Evolutionary conservation across 1,140 invertebrate species (phyloP).

Genomic region (Portunus trituberculatus): DNA sequence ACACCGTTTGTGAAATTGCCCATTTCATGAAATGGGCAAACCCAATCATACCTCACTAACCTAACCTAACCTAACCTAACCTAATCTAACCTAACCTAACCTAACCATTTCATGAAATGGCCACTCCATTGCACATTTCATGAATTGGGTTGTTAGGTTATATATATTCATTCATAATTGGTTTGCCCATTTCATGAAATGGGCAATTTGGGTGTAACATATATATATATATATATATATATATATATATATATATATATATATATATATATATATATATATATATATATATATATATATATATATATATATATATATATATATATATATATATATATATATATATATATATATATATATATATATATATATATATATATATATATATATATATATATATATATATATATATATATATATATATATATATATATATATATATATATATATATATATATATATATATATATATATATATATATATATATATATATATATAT

Average conservation of each 20-base stretch:
- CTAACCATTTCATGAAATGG: too few species aligned
- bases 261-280: conserved; percentile 52
- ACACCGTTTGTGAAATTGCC: too few species aligned
- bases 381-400: conserved; percentile 62
- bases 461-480: neutral
- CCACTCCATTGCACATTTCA: too few species aligned
- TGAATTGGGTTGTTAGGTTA: too few species aligned
- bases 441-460: neutral
- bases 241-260: conserved; percentile 58
- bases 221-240: neutral
- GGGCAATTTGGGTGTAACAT: too few species aligned
- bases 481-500: conserved; percentile 34
- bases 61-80: too few species aligned
- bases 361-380: conserved; percentile 60
- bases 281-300: conserved; percentile 56
- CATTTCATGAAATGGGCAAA: too few species aligned
- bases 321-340: conserved; percentile 59
- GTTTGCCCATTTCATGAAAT: too few species aligned
- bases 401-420: conserved; percentile 59
- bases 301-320: conserved; percentile 60
- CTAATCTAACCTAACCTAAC: too few species aligned
- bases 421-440: conserved; percentile 25
- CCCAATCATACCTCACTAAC: too few species aligned
- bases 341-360: conserved; percentile 62
- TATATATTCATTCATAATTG: too few species aligned